A percentile compares a stretch with the other conserved stretches of the same genome.
These are phyloP conservation scores for Acanthacorydalis orientalis DNA, from an alignment of 2,888 invertebrate genomes.

Conservation along the genomic window DNA sequence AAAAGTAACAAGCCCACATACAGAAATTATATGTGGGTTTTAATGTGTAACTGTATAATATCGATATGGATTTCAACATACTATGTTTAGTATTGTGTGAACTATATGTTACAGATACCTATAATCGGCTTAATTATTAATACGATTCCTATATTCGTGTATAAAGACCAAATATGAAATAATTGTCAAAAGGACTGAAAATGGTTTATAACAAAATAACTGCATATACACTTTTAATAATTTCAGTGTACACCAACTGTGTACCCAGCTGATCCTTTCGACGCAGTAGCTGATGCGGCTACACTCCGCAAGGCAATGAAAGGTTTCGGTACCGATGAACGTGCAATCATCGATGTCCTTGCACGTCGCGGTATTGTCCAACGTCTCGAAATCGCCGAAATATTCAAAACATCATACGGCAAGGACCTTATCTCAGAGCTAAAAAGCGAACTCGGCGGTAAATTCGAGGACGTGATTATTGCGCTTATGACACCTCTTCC, in stretches of 20 bases:
- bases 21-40: too few relatives aligned
- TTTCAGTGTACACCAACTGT: conserved; percentile 73
- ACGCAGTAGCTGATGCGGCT: conserved; percentile 70
- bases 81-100: too few relatives aligned
- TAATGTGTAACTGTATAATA: too few relatives aligned
- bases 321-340: conserved; percentile 83
- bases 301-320: conserved; percentile 82
- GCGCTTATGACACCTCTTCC: conserved; percentile 79
- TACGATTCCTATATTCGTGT: too few relatives aligned
- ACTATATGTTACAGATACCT: too few relatives aligned
- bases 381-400: conserved; percentile 75
- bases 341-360: conserved; percentile 77
- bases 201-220: background rate
- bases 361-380: conserved; percentile 80
- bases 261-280: conserved; percentile 72
- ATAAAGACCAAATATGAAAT: too few relatives aligned
- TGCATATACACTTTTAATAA: conserved; percentile 9
- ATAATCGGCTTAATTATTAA: too few relatives aligned
- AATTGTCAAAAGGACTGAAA: too few relatives aligned
- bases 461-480: conserved; percentile 78
- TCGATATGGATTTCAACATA: too few relatives aligned
- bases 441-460: conserved; percentile 78
- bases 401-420: conserved; percentile 85
- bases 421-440: conserved; percentile 65
- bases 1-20: too few relatives aligned